These are phyloP conservation scores for Oceanodroma tethys DNA, from an alignment of 2,113 vertebrate genomes.

Conservation along the genomic window DNA sequence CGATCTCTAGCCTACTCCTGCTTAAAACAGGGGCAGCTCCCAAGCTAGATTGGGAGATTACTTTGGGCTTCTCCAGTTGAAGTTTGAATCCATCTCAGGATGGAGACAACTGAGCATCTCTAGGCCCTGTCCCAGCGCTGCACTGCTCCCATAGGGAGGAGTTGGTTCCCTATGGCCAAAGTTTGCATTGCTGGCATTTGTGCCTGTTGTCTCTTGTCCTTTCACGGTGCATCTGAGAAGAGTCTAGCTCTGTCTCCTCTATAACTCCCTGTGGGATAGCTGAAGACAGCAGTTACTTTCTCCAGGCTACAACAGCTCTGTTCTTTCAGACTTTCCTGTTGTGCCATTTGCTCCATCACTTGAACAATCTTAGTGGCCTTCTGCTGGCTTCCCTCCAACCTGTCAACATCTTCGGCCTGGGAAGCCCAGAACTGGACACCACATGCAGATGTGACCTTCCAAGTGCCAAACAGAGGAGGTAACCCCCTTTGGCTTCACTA, in stretches of 20 bases:
- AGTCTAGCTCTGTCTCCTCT: no score
- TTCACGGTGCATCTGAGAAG: no score
- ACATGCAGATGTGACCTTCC: background rate
- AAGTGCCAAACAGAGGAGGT: background rate
- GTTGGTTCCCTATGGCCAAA: background rate
- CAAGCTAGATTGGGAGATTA: background rate
- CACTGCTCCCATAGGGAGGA: background rate
- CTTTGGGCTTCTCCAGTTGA: background rate
- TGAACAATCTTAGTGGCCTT: background rate
- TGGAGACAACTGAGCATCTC: background rate
- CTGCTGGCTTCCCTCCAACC: background rate
- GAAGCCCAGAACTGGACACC: background rate
- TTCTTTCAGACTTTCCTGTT: background rate
- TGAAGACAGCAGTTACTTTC: background rate
- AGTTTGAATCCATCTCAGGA: background rate
- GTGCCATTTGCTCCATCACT: background rate
- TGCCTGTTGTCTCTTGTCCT: background rate
- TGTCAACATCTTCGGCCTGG: background rate
- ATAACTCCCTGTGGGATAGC: no score
- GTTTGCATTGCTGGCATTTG: background rate
- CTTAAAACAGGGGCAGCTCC: background rate
- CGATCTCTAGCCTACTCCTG: background rate
- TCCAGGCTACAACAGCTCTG: background rate
- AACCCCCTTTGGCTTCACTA: background rate
- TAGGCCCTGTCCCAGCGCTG: background rate